Percentiles rank a stretch among this genome's conserved stretches.
These are phyloP conservation scores for Enteromius radiatus DNA, from an alignment of 2,797 vertebrate genomes.

Conservation along the genomic window DNA sequence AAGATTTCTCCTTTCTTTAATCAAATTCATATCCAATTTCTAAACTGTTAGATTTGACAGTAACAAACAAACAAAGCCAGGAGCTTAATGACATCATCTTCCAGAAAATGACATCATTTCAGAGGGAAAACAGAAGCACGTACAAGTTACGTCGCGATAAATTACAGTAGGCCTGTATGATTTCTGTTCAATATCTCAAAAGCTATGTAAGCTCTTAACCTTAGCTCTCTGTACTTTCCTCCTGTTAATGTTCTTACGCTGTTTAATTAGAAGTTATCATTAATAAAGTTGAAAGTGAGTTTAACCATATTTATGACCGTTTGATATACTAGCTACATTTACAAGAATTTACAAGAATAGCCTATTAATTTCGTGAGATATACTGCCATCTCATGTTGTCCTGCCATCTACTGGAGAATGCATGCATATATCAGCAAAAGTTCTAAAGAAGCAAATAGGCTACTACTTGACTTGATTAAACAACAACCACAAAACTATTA, in stretches of 20 bases:
- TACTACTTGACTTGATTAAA: background rate
- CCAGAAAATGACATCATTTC: background rate
- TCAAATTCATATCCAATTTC: background rate
- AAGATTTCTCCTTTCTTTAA: background rate
- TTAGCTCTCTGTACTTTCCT: background rate
- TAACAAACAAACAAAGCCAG: background rate
- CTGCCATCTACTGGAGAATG: slow-evolving; percentile 54
- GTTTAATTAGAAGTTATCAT: background rate
- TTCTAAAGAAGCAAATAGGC: background rate
- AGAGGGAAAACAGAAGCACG: background rate
- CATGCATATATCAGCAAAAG: background rate
- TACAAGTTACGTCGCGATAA: background rate
- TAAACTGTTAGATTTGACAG: background rate
- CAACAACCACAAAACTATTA: too few species aligned
- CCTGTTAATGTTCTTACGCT: background rate
- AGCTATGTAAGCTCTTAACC: background rate
- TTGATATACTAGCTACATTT: background rate
- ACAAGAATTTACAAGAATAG: background rate
- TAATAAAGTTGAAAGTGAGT: background rate
- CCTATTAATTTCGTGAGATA: background rate
- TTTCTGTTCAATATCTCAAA: background rate
- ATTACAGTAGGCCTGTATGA: background rate
- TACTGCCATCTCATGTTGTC: background rate
- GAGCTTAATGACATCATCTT: background rate
- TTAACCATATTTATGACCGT: background rate